These are phyloP conservation scores for Spicauda simplicius DNA, from an alignment of 2,888 invertebrate species.

Conservation along the genomic window DNA sequence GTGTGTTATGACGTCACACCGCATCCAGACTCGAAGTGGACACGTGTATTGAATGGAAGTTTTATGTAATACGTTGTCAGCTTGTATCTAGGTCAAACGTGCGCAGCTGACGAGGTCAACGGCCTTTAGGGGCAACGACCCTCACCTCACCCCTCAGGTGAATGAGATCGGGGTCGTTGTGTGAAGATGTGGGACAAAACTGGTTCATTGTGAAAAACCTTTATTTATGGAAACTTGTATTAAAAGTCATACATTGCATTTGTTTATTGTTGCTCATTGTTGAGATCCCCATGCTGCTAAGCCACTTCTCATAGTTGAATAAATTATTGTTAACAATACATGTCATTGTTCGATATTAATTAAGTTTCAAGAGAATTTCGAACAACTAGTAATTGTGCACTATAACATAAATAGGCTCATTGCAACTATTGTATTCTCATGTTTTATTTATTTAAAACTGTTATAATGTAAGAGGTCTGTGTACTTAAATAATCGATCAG, in stretches of 20 bases:
- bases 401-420: no score
- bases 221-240: neutral
- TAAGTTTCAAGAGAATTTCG: no score
- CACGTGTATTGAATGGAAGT: slow-evolving; percentile 35
- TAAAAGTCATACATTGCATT: neutral
- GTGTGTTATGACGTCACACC: slow-evolving; percentile 16
- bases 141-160: slow-evolving; percentile 37
- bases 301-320: neutral
- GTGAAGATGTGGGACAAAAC: slow-evolving; percentile 12
- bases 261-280: neutral
- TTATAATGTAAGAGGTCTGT: no score
- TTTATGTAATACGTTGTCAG: slow-evolving; percentile 32
- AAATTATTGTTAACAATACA: neutral
- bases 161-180: slow-evolving; percentile 28
- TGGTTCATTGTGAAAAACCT: neutral
- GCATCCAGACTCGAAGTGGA: slow-evolving; percentile 1
- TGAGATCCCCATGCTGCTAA: neutral
- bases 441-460: no score
- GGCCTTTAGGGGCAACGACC: slow-evolving; percentile 44
- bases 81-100: slow-evolving; percentile 32
- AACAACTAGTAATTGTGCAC: no score
- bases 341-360: no score
- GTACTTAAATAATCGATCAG: no score
- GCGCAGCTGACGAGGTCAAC: slow-evolving; percentile 47
- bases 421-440: no score